Evolutionary conservation across 2,113 vertebrate genomes (phyloP).

Genomic region (Lepidothrix coronata): DNA sequence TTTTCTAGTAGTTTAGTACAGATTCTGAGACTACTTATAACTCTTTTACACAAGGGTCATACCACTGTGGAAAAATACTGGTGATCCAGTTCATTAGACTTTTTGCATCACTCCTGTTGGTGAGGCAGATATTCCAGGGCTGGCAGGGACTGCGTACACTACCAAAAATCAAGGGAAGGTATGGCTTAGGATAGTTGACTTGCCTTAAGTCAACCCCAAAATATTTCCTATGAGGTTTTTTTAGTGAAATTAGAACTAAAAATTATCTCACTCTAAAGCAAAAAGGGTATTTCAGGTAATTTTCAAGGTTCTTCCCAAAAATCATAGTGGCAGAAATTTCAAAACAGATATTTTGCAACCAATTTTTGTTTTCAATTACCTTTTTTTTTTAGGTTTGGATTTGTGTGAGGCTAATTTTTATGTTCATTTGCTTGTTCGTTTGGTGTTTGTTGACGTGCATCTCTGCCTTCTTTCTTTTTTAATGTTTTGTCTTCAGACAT

Average conservation of each 20-base stretch:
- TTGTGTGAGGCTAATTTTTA: neutral
- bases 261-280: neutral
- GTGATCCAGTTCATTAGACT: neutral
- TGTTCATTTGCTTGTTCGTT: neutral
- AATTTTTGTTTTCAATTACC: neutral
- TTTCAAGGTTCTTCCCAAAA: neutral
- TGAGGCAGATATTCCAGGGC: neutral
- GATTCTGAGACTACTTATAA: neutral
- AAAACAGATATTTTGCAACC: neutral
- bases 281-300: neutral
- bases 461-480: neutral
- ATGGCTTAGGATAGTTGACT: neutral
- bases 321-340: neutral
- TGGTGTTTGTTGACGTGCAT: neutral
- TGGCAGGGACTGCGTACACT: accelerated
- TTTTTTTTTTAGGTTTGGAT: neutral
- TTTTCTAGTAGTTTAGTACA: neutral
- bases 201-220: neutral
- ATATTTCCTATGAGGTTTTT: neutral
- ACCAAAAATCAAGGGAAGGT: neutral
- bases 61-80: neutral
- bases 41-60: neutral
- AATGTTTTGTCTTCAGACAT: neutral
- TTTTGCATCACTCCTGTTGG: neutral
- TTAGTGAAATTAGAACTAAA: neutral